Evolutionary conservation across 1,140 invertebrate genomes (phyloP).

Genomic region (Drosophila triauraria): DNA sequence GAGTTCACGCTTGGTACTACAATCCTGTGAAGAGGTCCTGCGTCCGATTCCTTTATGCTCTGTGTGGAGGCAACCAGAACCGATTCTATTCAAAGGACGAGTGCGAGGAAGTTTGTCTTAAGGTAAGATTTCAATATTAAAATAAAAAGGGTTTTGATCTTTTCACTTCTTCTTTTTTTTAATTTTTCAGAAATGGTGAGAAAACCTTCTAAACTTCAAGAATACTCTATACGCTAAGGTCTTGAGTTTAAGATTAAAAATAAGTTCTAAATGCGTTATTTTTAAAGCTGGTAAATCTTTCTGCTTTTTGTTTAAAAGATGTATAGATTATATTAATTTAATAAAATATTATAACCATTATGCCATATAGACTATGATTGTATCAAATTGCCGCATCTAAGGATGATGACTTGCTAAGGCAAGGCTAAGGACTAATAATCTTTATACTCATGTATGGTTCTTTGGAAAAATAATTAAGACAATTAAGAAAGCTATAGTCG

Average conservation of each 20-base stretch:
- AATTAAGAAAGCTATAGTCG: no score
- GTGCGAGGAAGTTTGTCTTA: neutral
- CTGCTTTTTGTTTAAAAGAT: neutral
- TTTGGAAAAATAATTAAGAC: no score
- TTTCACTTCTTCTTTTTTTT: no score
- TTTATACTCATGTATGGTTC: no score
- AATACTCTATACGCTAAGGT: no score
- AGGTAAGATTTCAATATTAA: neutral
- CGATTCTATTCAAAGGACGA: neutral
- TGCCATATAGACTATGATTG: no score
- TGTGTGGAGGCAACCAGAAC: slow-evolving; percentile 9
- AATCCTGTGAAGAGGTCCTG: neutral
- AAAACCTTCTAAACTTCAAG: no score
- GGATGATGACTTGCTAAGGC: no score
- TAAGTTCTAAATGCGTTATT: neutral
- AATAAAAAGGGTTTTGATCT: no score
- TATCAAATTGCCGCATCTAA: no score
- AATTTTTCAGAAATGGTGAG: neutral
- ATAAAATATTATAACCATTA: neutral
- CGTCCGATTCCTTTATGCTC: neutral
- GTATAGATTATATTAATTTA: neutral
- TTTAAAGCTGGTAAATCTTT: no score
- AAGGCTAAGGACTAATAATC: no score
- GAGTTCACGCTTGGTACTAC: slow-evolving; percentile 3
- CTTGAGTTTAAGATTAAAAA: neutral